A percentile compares a stretch with the other conserved stretches of the same genome.
phyloP scores from a whole-genome alignment of 2,113 vertebrate genomes.

The Uria lomvia region DNA sequence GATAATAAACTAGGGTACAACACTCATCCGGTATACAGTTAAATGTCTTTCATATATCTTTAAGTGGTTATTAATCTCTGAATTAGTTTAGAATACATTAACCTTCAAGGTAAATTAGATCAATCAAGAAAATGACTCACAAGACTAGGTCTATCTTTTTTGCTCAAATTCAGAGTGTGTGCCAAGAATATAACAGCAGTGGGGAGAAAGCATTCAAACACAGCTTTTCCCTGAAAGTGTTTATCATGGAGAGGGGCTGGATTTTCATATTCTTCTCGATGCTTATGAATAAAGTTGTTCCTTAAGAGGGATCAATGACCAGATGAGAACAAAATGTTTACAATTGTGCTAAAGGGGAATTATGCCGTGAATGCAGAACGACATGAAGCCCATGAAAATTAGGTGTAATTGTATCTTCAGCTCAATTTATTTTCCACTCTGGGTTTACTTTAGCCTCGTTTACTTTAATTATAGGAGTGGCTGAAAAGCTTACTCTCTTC shows the following conservation, averaged over 20 bases:
- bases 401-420: not conserved
- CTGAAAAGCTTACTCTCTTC: not conserved
- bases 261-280: not conserved
- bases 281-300: not conserved
- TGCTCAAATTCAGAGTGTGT: not conserved
- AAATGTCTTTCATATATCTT: slow-evolving; percentile 74
- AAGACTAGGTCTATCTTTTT: slow-evolving; percentile 41
- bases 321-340: not conserved
- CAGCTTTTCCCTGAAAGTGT: not conserved
- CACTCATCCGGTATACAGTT: slow-evolving; percentile 31
- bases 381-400: not conserved
- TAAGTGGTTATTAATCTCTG: slow-evolving; percentile 78
- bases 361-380: not conserved
- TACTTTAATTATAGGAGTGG: not conserved
- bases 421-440: slow-evolving; percentile 4
- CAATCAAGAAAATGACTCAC: slow-evolving; percentile 73
- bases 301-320: not conserved
- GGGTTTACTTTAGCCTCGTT: slow-evolving; percentile 8
- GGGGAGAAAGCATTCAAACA: not conserved
- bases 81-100: slow-evolving; percentile 80
- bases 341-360: not conserved
- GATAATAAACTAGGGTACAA: slow-evolving; percentile 62
- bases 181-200: not conserved
- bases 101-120: slow-evolving; percentile 81
- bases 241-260: not conserved